Evolutionary conservation across 2,113 vertebrate species (phyloP), one percentile per base, ranked within the genome.

Genomic region (Theristicus caerulescens): DNA sequence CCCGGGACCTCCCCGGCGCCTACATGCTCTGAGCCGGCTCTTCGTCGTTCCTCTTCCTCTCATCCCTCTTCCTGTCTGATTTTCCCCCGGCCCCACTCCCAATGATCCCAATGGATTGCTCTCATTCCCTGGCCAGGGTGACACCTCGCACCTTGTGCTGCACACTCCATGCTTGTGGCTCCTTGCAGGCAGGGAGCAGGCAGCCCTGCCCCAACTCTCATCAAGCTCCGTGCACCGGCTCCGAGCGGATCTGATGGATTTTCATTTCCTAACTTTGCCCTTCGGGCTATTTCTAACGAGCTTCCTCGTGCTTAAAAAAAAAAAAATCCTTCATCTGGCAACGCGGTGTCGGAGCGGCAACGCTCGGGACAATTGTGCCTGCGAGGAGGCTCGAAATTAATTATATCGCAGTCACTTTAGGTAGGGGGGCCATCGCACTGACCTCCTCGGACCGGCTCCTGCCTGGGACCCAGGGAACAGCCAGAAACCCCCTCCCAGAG

Each of bases 211-310:
- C 64, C 82, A 54, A 32, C 85, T 38, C 85, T 65, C 90, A 54
- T 40, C 78, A 44, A 80, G 87, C 79, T 52, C 85, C 2, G 0
- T 5, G 46, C 74, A 31, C n/a, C 16, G 1, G 88, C 80, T 93
- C 72, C 1, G 0, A 94, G 92, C 17, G 10, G 86, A 92, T 94
- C 91, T 25, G 4, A 94, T 79, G 89, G 94, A 93, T 97, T 97
- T 95, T 93, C 93, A 96, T 93, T 91, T 95, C 86, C 93, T 82
- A 89, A 93, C 88, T 95, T 92, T 76, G 73, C 83, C 96, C 96
- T 94, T 80, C 11, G 2, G 95, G 95, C 94, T 91, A 88, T 94
- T 94, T 92, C 92, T 96, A 92, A 95, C 57, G 22, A 96, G 96
- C 96, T 92, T 93, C 90, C 90, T 83, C 52, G 25, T 3, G 77